Evolutionary conservation across 2,888 invertebrate species (phyloP), one percentile per base, ranked within the genome.

Genomic region (Chalcosyrphus nemorum): DNA sequence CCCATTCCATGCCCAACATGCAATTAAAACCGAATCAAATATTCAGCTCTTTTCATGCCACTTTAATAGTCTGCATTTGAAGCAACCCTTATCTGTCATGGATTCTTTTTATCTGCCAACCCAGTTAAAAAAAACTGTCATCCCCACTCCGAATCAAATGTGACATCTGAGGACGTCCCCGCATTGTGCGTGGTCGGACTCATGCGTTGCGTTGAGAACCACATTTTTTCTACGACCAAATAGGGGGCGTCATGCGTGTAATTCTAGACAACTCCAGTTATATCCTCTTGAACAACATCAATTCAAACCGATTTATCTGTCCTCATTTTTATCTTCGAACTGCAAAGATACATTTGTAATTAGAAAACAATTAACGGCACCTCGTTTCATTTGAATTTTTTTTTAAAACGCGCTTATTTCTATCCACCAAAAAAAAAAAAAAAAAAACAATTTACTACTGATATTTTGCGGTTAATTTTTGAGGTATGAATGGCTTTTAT

Each of bases 241-340:
- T 35, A 52, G 35, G 63, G 81, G 81, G 81, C 76, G 76, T 81
- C 50, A 45, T 15, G 56, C 24, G 7, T 59, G 54, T 54, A 43
- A 43, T 72, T 63, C 52, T 7, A 21, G 9, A 54, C 29, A 54
- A 29, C 41, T 61, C 43, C 15, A 50, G 29, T 54, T 66, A 6
- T 24, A 21, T 17, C 45, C 71, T 6, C 13, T 32, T 4, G 2
- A 15, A 32, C 21, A 54, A 41, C 24, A 17, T 43, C 17, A 54
- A 61, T 19, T 72, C 63, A 54, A 74, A 54, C 63, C 45, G 35
- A 4, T 35, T 47, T 32, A 54, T 63, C 56, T 32, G 3, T 24
- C 43, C 32, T 61, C 5, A n/a, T 7, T 4, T 56, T 54, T 41
- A 61, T 61, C 59, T 17, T n/a, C 6, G 35, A 38, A 59, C 19